A percentile compares a stretch with the other conserved stretches of the same genome.
Conservation (phyloP, 2,888 invertebrate genomes). For the Serrognathus titanus region DNA sequence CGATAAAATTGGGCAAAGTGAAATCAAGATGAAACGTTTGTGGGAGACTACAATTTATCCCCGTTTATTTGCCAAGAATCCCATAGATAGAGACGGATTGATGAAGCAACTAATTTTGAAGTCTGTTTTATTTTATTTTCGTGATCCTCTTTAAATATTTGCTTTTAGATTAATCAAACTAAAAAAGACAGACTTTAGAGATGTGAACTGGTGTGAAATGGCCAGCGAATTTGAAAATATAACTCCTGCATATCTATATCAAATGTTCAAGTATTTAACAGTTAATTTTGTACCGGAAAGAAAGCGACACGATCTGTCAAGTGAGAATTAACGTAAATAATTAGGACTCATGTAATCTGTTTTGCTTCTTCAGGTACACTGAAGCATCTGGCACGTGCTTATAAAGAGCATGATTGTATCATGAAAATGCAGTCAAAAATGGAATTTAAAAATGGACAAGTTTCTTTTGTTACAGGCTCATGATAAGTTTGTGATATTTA, state of each 20-base stretch:
- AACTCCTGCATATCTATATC: slow-evolving; percentile 3
- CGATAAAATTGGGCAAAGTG: not conserved
- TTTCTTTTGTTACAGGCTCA: no score
- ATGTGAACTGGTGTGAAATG: slow-evolving; percentile 10
- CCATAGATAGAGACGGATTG: not conserved
- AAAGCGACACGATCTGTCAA: slow-evolving; percentile 4
- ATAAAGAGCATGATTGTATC: no score
- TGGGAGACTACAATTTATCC: slow-evolving; percentile 2
- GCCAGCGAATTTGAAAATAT: slow-evolving; percentile 4
- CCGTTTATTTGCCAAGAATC: not conserved
- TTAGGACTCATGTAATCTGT: not conserved
- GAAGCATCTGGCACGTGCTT: not conserved
- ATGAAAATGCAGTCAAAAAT: no score
- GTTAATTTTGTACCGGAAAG: not conserved
- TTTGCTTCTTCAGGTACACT: not conserved
- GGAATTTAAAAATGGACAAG: no score
- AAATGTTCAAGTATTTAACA: not conserved
- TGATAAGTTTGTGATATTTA: no score
- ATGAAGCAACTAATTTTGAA: slow-evolving; percentile 2
- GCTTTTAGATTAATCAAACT: slow-evolving; percentile 4
- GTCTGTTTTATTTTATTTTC: not conserved
- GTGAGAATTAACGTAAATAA: not conserved
- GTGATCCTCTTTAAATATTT: not conserved
- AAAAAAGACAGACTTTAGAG: slow-evolving; percentile 4
- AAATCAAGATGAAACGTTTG: not conserved